phyloP scores from a whole-genome alignment of 2,113 vertebrate genomes.

The Callocephalon fimbriatum region DNA sequence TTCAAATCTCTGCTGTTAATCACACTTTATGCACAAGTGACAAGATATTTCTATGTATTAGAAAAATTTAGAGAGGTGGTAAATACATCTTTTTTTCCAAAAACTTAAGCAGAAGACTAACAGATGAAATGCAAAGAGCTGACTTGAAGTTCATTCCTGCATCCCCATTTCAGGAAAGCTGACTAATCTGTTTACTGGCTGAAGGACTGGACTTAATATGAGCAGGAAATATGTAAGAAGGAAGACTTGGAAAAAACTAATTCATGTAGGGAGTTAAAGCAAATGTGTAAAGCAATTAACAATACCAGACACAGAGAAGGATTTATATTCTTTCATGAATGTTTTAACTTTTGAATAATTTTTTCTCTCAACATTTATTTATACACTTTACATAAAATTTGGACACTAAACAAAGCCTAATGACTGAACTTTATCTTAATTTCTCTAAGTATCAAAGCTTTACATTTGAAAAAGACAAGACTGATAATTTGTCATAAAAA shows the following conservation, averaged over 20 bases:
- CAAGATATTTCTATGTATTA: background rate
- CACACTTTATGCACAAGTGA: background rate
- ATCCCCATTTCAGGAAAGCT: background rate
- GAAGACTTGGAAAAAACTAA: background rate
- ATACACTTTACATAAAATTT: conserved; percentile 64
- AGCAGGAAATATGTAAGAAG: background rate
- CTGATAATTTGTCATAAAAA: conserved; percentile 60
- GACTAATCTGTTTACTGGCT: background rate
- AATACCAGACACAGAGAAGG: conserved; percentile 49
- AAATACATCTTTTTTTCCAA: background rate
- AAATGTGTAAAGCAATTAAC: conserved; percentile 50
- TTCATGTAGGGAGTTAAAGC: conserved; percentile 56
- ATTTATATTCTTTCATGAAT: background rate
- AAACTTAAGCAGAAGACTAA: background rate
- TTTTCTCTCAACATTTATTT: conserved; percentile 61
- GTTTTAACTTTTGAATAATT: conserved; percentile 57
- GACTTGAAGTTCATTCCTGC: background rate
- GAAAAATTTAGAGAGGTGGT: background rate
- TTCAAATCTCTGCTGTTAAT: background rate
- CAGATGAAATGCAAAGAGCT: background rate
- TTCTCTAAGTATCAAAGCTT: conserved; percentile 59
- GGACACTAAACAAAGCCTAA: conserved; percentile 65
- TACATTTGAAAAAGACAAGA: conserved; percentile 14
- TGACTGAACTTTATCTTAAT: conserved; percentile 63
- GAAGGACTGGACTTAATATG: background rate